Conservation (phyloP, 2,113 vertebrate species). For the Cololabis saira region DNA sequence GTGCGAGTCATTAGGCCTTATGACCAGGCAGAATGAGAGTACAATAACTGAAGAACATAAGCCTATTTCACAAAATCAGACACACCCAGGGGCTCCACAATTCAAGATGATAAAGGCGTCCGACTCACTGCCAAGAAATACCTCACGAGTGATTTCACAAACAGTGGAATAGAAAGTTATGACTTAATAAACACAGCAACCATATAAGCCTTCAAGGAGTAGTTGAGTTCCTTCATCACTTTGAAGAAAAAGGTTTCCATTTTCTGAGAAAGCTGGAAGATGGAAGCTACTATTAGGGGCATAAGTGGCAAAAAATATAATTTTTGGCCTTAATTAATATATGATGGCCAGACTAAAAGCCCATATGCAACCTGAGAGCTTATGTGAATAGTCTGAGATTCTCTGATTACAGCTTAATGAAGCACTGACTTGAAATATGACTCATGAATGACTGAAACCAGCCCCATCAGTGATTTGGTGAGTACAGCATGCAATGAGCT, state of each 20-base stretch:
- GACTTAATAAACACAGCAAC: slow-evolving; percentile 29
- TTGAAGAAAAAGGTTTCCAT: not conserved
- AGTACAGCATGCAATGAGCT: slow-evolving; percentile 1
- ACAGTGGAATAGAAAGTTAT: slow-evolving; percentile 23
- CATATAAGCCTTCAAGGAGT: slow-evolving; percentile 1
- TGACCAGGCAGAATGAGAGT: slow-evolving; percentile 40
- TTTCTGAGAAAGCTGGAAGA: slow-evolving; percentile 7
- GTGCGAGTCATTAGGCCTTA: slow-evolving; percentile 44
- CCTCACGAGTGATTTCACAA: slow-evolving; percentile 33
- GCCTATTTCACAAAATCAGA: slow-evolving; percentile 36
- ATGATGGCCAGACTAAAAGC: slow-evolving; percentile 5
- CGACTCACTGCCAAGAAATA: slow-evolving; percentile 18
- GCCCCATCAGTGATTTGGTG: slow-evolving; percentile 2
- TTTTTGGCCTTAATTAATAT: too few relatives aligned
- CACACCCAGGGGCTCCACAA: slow-evolving; percentile 37
- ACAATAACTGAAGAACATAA: slow-evolving; percentile 37
- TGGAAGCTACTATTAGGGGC: too few relatives aligned
- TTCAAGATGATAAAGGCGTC: slow-evolving; percentile 36
- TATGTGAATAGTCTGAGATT: slow-evolving; percentile 19
- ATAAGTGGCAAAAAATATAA: too few relatives aligned
- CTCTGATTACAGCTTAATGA: not conserved
- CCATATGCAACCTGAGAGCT: slow-evolving; percentile 18
- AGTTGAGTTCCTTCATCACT: slow-evolving; percentile 11
- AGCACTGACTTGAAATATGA: slow-evolving; percentile 12
- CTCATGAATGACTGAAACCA: too few relatives aligned